A percentile compares a stretch with the other conserved stretches of the same genome.
phyloP scores from a whole-genome alignment of 2,888 invertebrate genomes.

The Xanthorhoe designata region DNA sequence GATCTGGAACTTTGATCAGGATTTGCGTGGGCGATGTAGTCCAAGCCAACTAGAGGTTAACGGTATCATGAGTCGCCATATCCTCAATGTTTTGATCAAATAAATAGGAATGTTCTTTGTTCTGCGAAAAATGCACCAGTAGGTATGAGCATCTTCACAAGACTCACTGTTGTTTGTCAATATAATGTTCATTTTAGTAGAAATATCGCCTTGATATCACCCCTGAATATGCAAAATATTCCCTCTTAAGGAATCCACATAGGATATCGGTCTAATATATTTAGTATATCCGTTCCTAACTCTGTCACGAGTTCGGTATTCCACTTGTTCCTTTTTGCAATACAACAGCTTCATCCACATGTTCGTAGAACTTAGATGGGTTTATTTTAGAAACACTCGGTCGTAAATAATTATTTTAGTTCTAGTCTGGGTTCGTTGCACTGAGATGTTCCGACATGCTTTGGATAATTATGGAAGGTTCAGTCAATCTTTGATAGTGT shows the following conservation, averaged over 20 bases:
- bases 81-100: neutral
- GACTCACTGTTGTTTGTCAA: too few species aligned
- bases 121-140: neutral
- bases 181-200: too few species aligned
- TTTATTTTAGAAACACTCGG: conserved; percentile 43
- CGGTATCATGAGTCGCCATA: neutral
- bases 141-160: neutral
- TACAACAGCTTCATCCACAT: conserved; percentile 32
- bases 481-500: neutral
- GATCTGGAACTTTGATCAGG: conserved; percentile 17
- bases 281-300: conserved; percentile 30
- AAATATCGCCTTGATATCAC: too few species aligned
- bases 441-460: conserved; percentile 12
- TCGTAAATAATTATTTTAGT: conserved; percentile 41
- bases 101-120: neutral
- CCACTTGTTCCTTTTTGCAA: conserved; percentile 41
- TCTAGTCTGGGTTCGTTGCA: conserved; percentile 39
- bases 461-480: neutral
- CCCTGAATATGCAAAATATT: too few species aligned
- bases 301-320: conserved; percentile 11
- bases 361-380: conserved; percentile 40
- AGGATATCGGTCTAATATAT: conserved; percentile 21
- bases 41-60: conserved; percentile 9
- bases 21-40: conserved; percentile 16
- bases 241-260: conserved; percentile 11